Evolutionary conservation across 2,888 invertebrate species (phyloP).

Genomic region (Megastigmus dorsalis): DNA sequence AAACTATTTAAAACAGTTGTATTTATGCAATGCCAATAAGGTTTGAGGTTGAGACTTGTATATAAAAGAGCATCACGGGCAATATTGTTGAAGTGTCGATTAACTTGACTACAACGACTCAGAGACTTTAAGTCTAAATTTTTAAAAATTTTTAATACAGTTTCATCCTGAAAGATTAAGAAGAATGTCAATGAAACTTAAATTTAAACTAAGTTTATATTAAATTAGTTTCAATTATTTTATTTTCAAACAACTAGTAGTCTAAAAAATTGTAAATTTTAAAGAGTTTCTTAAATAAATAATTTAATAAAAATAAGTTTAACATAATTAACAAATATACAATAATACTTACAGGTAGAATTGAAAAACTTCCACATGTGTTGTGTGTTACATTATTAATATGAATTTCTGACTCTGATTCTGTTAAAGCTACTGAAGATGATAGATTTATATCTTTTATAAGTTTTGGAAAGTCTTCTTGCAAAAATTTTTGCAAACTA

Average conservation of each 20-base stretch:
- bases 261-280: constrained; percentile 25
- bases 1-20: constrained; percentile 78
- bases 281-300: background rate
- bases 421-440: constrained; percentile 55
- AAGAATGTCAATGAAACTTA: too few species aligned
- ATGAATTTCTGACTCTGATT: constrained; percentile 50
- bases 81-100: constrained; percentile 82
- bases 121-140: constrained; percentile 88
- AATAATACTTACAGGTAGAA: constrained; percentile 66
- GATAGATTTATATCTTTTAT: constrained; percentile 68
- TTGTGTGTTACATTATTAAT: constrained; percentile 56
- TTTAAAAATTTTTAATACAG: constrained; percentile 85
- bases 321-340: constrained; percentile 1
- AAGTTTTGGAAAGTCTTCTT: constrained; percentile 71
- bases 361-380: constrained; percentile 68
- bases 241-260: background rate
- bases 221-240: constrained; percentile 22
- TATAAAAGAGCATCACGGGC: constrained; percentile 86
- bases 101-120: constrained; percentile 85
- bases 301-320: constrained; percentile 73
- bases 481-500: constrained; percentile 71
- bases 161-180: constrained; percentile 83
- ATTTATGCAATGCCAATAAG: constrained; percentile 86
- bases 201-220: too few species aligned
- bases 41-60: constrained; percentile 86